Conservation (phyloP, 2,113 vertebrate genomes). For the Podiceps cristatus region DNA sequence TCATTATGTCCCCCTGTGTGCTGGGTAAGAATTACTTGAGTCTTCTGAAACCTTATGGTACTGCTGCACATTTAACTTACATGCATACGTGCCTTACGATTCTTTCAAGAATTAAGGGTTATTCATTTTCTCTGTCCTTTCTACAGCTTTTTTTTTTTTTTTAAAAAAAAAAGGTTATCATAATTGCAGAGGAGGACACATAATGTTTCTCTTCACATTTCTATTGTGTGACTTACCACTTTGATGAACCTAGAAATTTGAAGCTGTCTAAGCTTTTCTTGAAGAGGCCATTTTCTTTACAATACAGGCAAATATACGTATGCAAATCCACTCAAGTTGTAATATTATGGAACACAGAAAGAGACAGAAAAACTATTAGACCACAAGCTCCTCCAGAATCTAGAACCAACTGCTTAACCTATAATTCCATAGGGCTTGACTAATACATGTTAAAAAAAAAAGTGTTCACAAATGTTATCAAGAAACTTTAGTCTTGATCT, state of each 20-base stretch:
- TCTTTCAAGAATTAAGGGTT: background rate
- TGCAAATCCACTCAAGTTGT: background rate
- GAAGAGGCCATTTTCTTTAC: background rate
- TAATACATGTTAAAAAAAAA: background rate
- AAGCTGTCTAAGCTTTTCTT: background rate
- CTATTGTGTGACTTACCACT: background rate
- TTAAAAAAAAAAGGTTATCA: background rate
- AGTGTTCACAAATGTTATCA: background rate
- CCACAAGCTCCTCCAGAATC: background rate
- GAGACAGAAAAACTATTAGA: background rate
- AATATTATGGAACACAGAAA: background rate
- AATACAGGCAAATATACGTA: background rate
- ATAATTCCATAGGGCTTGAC: background rate
- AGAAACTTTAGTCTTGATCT: background rate
- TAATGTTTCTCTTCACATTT: rapidly evolving
- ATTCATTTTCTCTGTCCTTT: background rate
- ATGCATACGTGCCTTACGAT: background rate
- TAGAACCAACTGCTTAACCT: background rate
- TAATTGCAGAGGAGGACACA: background rate
- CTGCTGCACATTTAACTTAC: background rate
- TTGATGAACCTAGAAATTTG: background rate
- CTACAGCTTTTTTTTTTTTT: background rate
- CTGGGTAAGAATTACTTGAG: background rate
- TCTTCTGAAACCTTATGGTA: background rate
- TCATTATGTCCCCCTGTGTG: background rate